phyloP scores from a whole-genome alignment of 2,797 vertebrate genomes.

The Buphagus erythrorhynchus region DNA sequence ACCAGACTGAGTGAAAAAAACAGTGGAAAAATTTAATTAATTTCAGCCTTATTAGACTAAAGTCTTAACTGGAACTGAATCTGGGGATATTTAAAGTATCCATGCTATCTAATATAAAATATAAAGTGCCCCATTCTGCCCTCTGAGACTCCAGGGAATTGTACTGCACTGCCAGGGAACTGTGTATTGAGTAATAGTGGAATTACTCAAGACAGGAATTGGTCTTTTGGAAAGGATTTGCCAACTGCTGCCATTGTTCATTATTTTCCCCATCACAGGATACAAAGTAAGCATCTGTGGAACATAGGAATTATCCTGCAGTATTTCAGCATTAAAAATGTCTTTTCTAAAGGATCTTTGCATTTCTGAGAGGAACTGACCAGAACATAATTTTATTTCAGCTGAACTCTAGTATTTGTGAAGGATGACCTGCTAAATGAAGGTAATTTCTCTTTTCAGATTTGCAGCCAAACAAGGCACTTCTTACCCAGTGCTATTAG shows the following conservation, averaged over 20 bases:
- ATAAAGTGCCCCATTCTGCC: neutral
- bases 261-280: slow-evolving; percentile 41
- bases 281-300: slow-evolving; percentile 20
- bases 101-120: slow-evolving; percentile 7
- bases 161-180: slow-evolving; percentile 3
- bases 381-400: neutral
- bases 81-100: neutral
- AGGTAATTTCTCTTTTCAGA: neutral
- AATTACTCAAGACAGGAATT: slow-evolving; percentile 7
- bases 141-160: neutral
- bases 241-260: slow-evolving; percentile 35
- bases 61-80: neutral
- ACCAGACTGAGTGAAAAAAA: neutral
- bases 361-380: neutral
- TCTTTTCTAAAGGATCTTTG: neutral
- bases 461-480: neutral
- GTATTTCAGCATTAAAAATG: slow-evolving; percentile 33
- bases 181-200: neutral
- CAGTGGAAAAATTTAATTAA: neutral
- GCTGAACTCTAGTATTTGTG: neutral
- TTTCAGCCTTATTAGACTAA: neutral
- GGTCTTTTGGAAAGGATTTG: slow-evolving; percentile 28
- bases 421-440: slow-evolving; percentile 22
- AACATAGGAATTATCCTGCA: slow-evolving; percentile 21
- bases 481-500: neutral